A percentile compares a stretch with the other conserved stretches of the same genome.
phyloP scores from a whole-genome alignment of 2,888 invertebrate species.

The Drosophila niveifrons region DNA sequence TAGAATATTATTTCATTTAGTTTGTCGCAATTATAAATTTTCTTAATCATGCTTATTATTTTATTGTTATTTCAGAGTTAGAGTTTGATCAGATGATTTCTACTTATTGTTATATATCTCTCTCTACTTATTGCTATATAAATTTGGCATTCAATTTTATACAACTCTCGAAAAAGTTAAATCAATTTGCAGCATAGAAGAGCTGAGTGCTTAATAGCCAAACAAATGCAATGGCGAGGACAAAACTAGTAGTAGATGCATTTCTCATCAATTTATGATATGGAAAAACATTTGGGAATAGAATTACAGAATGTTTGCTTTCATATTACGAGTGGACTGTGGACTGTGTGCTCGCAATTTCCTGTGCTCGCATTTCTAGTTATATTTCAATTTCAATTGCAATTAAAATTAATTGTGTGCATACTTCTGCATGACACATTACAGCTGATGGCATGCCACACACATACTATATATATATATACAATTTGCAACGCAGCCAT shows the following conservation, averaged over 20 bases:
- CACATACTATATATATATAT: background rate
- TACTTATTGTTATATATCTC: no score
- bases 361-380: slow-evolving; percentile 63
- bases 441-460: slow-evolving; percentile 36
- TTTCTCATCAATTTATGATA: slow-evolving; percentile 54
- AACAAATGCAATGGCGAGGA: background rate
- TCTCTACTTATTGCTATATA: no score
- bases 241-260: background rate
- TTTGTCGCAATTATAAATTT: no score
- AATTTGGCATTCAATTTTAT: background rate
- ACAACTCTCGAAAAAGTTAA: background rate
- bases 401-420: slow-evolving; percentile 78
- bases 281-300: slow-evolving; percentile 59
- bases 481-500: background rate
- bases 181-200: background rate
- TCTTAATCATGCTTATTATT: no score
- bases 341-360: slow-evolving; percentile 46
- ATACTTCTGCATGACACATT: slow-evolving; percentile 43
- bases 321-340: slow-evolving; percentile 10
- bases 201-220: background rate
- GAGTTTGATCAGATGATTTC: no score
- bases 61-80: no score
- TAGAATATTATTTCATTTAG: no score
- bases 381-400: slow-evolving; percentile 76
- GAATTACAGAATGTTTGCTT: slow-evolving; percentile 59